A percentile compares a stretch with the other conserved stretches of the same genome.
phyloP scores from a whole-genome alignment of 2,113 vertebrate genomes.

The Platycercus adscitus region DNA sequence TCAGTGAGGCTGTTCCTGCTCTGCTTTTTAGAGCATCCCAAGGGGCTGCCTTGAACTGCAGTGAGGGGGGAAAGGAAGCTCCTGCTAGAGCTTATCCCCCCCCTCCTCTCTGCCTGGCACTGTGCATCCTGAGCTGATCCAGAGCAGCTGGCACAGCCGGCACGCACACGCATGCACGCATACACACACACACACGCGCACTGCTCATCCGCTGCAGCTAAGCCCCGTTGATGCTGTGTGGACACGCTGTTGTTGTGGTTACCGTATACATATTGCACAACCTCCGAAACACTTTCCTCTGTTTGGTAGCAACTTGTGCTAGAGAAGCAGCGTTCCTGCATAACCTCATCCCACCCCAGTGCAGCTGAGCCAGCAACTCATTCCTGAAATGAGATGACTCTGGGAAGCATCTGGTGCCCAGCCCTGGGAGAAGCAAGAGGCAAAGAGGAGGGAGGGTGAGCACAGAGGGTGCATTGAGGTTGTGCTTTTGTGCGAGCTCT shows the following conservation, averaged over 20 bases:
- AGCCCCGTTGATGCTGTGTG: not conserved
- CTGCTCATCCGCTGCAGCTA: not conserved
- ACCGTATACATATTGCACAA: slow-evolving; percentile 57
- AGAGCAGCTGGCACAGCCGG: not conserved
- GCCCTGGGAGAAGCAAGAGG: not conserved
- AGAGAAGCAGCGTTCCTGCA: not conserved
- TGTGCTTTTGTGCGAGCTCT: not conserved
- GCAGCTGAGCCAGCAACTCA: not conserved
- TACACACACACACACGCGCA: not conserved
- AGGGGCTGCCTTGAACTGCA: not conserved
- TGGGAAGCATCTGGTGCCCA: not conserved
- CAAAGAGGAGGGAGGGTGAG: not conserved
- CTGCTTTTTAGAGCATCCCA: not conserved
- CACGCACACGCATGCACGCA: not conserved
- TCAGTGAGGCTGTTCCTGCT: not conserved
- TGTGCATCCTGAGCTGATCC: not conserved
- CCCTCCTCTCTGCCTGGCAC: not conserved
- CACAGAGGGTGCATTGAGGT: fast-evolving
- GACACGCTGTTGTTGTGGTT: slow-evolving; percentile 9
- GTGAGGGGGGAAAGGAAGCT: not conserved
- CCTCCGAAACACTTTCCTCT: slow-evolving; percentile 41
- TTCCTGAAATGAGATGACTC: not conserved
- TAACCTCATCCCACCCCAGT: slow-evolving; percentile 34
- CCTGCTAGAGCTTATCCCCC: not conserved
- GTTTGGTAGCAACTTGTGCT: slow-evolving; percentile 57